Percentiles rank a stretch among this genome's conserved stretches.
phyloP scores from a whole-genome alignment of 2,113 vertebrate species.

The Narcine bancroftii region DNA sequence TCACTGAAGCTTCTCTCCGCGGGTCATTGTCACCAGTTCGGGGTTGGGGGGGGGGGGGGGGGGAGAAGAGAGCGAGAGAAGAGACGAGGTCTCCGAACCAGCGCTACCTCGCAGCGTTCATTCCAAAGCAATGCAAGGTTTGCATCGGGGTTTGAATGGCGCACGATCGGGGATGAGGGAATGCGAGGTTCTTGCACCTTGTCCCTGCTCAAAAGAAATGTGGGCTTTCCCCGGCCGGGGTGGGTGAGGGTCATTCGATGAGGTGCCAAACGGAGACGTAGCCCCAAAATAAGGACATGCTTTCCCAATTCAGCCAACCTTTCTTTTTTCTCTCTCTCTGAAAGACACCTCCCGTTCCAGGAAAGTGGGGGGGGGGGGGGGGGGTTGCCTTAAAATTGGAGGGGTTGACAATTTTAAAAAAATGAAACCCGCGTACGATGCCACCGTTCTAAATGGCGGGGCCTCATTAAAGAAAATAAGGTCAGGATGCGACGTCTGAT shows the following conservation, averaged over 20 bases:
- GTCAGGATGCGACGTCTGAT: background rate
- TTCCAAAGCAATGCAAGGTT: background rate
- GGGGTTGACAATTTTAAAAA: background rate
- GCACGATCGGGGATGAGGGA: background rate
- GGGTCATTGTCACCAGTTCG: background rate
- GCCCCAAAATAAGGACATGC: background rate
- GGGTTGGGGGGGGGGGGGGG: too few species aligned
- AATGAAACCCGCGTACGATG: background rate
- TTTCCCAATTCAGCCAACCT: background rate
- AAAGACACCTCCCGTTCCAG: too few species aligned
- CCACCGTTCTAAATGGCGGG: background rate
- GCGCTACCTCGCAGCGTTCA: background rate
- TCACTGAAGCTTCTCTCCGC: background rate
- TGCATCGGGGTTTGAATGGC: background rate
- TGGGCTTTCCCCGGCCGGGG: too few species aligned
- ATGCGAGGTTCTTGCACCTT: background rate
- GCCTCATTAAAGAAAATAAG: background rate
- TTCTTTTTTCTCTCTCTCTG: too few species aligned
- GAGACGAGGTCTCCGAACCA: too few species aligned
- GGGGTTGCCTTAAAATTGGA: background rate
- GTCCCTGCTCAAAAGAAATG: background rate
- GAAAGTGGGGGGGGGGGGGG: too few species aligned
- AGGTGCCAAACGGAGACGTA: background rate
- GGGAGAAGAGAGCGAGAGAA: too few species aligned
- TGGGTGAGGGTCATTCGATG: background rate